phyloP scores from a whole-genome alignment of 2,113 vertebrate species.

The Apteryx mantelli region DNA sequence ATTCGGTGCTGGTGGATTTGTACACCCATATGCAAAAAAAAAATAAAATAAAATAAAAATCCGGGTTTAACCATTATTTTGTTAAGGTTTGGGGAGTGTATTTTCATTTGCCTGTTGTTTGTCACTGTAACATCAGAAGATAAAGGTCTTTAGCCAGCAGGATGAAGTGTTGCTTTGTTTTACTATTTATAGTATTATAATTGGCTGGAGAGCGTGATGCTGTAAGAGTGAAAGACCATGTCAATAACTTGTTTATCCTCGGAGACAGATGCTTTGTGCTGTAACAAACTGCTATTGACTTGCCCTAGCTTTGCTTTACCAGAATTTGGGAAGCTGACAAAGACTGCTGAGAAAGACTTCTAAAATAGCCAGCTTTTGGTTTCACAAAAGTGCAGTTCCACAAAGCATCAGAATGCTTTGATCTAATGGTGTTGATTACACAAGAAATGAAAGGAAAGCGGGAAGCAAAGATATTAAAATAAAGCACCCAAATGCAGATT shows the following conservation, averaged over 20 bases:
- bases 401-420: not conserved
- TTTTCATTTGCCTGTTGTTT: conserved; percentile 1
- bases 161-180: conserved; percentile 36
- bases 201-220: not conserved
- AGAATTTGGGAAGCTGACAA: not conserved
- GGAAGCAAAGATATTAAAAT: not conserved
- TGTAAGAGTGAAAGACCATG: not conserved
- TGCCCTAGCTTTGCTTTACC: not conserved
- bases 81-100: not conserved
- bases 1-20: not conserved
- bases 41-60: not conserved
- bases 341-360: not conserved
- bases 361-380: not conserved
- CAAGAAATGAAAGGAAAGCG: not conserved
- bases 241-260: conserved; percentile 58
- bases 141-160: conserved; percentile 13
- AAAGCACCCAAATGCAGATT: not conserved
- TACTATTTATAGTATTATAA: conserved; percentile 6
- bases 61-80: not conserved
- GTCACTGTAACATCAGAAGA: not conserved
- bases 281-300: conserved; percentile 16
- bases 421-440: not conserved
- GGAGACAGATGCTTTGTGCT: conserved; percentile 13
- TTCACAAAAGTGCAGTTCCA: not conserved
- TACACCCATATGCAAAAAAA: not conserved